Evolutionary conservation across 2,797 vertebrate species (phyloP), one percentile per base, ranked within the genome.

Genomic region (Notolepis coatsorum): DNA sequence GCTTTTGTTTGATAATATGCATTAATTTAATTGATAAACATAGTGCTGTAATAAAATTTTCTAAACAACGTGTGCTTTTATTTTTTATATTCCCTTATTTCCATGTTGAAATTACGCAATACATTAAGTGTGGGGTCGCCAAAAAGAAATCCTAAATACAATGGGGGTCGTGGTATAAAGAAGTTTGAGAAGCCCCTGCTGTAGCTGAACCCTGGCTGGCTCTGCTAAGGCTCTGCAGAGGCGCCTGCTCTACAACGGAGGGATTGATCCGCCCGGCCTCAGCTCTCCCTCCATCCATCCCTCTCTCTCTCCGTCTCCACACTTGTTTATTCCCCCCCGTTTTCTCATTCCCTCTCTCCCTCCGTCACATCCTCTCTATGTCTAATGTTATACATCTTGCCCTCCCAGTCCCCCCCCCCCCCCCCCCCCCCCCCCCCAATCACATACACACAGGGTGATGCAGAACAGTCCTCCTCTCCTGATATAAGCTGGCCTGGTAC

Each of bases 271-370:
- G 12, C 37, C n/a, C 46, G 53, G 47, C 4, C 31, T 73, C 47
- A 68, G 60, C 39, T 53, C n/a, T 35, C 64, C 27, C 58, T 61
- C 12, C 12, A 54, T 39, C 47, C 46, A 12, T 35, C 64, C 27
- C 58, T 61, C 12, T 9, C 51, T 39, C 47, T 42, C 35, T 31
- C 28, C 7, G 2, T 51, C 15, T 37, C 5, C 5, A 18, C 5
- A 20, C 57, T 56, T 59, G 66, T 72, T 62, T 58, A 61, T 64
- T 69, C 31, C 65, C 58, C 8, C 35, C 27, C 27, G 28, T 24
- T 53, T 56, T n/a, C 24, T 42, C 25, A 28, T 28, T 43, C 46
- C 49, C 37, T 64, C 23, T 4, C 5, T 50, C 42, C 42, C 17
- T 37, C 37, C 38, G 17, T 20, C 33, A 60, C 59, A 53, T 37